Conservation (phyloP, 1,140 invertebrate genomes). For the Pseudobourletiella spinata region DNA sequence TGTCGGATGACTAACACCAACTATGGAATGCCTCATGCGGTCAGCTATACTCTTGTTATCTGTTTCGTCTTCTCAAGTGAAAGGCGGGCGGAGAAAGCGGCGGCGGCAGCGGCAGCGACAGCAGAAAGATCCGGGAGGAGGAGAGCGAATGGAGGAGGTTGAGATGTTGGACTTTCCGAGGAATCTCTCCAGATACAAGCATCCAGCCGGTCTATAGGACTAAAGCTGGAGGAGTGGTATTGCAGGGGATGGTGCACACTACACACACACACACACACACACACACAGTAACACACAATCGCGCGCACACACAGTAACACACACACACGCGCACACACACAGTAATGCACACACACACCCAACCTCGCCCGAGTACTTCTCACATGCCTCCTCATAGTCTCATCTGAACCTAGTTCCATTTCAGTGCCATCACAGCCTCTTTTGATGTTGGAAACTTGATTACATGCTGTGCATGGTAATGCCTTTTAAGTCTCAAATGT, state of each 20-base stretch:
- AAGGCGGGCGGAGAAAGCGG: no score
- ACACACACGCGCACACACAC: background rate
- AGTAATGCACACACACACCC: background rate
- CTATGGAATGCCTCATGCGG: background rate
- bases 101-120: no score
- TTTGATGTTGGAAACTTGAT: constrained; percentile 25
- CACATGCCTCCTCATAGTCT: background rate
- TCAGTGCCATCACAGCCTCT: background rate
- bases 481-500: constrained; percentile 14
- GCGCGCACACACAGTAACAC: no score
- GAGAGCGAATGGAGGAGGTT: no score
- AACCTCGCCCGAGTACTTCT: background rate
- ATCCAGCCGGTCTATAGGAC: background rate
- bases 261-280: no score
- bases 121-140: no score
- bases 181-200: background rate
- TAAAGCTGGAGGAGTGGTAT: background rate
- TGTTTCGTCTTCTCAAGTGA: background rate
- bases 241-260: no score
- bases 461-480: constrained; percentile 22
- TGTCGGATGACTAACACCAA: no score
- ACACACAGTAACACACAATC: no score
- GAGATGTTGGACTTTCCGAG: no score
- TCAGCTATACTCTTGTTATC: background rate
- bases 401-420: background rate